Conservation (phyloP, 2,888 invertebrate genomes). For the Conops quadrifasciatus region DNA sequence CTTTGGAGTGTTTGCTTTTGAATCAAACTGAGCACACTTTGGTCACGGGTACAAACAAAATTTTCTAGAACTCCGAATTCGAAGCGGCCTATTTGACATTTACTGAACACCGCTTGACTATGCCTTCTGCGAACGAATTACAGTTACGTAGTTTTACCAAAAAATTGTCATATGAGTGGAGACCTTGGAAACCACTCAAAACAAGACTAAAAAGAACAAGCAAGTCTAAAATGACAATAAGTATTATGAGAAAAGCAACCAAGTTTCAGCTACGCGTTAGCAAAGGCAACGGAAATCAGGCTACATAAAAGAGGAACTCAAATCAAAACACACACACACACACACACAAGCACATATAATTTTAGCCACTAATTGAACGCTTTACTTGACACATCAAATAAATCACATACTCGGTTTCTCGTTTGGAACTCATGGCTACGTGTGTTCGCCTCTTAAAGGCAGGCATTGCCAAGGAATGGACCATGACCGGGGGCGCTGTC, state of each 20-base stretch:
- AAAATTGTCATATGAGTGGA: too few species aligned
- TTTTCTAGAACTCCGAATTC: too few species aligned
- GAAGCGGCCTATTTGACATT: too few species aligned
- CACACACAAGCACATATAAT: conserved; percentile 51
- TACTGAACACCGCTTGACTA: too few species aligned
- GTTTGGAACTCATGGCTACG: conserved; percentile 7
- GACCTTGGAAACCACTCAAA: too few species aligned
- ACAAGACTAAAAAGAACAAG: too few species aligned
- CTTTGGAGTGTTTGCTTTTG: too few species aligned
- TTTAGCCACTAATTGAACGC: conserved; percentile 66
- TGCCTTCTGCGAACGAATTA: too few species aligned
- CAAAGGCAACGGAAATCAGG: background rate
- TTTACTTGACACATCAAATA: conserved; percentile 65
- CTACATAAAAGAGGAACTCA: background rate
- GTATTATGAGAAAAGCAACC: conserved; percentile 20
- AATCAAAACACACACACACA: conserved; percentile 6
- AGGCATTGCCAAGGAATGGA: conserved; percentile 22
- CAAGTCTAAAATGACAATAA: background rate
- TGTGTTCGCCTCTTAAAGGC: background rate
- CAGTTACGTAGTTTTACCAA: too few species aligned
- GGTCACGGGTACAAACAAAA: too few species aligned
- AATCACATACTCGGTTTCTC: conserved; percentile 62
- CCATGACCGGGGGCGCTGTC: conserved; percentile 23
- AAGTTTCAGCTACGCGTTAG: background rate
- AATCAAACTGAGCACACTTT: too few species aligned